Evolutionary conservation across 2,113 vertebrate genomes (phyloP).

Genomic region (Perca flavescens): DNA sequence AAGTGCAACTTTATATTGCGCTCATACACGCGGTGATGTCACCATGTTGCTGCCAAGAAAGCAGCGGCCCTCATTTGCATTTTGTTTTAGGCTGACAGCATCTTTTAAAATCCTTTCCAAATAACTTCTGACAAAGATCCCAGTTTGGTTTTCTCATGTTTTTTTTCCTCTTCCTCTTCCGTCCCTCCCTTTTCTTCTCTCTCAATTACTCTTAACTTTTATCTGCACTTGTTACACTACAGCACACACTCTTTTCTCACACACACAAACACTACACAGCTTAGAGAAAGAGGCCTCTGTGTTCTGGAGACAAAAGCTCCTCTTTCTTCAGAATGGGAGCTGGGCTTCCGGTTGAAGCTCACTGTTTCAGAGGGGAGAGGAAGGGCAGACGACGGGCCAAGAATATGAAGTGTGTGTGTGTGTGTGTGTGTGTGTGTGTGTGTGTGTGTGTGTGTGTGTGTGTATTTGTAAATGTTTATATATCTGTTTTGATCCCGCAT

Average conservation of each 20-base stretch:
- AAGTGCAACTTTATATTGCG: slow-evolving; percentile 67
- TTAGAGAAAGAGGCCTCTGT: slow-evolving; percentile 87
- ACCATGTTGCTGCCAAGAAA: slow-evolving; percentile 55
- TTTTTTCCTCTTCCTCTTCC: slow-evolving; percentile 39
- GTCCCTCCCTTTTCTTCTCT: slow-evolving; percentile 52
- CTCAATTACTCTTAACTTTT: slow-evolving; percentile 74
- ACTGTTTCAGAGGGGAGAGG: slow-evolving; percentile 87
- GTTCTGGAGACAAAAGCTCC: slow-evolving; percentile 88
- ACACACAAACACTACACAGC: slow-evolving; percentile 60
- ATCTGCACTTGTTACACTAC: slow-evolving; percentile 72
- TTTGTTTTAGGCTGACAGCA: slow-evolving; percentile 50
- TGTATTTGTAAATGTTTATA: slow-evolving; percentile 33
- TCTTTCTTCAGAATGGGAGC: slow-evolving; percentile 86
- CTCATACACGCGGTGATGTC: slow-evolving; percentile 73
- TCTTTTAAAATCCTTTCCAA: slow-evolving; percentile 61
- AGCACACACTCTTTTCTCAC: slow-evolving; percentile 49
- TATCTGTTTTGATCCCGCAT: slow-evolving; percentile 22
- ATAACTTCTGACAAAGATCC: slow-evolving; percentile 40
- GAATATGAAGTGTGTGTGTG: slow-evolving; percentile 80
- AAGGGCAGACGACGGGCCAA: slow-evolving; percentile 83
- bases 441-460: slow-evolving; percentile 7
- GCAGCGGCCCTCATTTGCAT: slow-evolving; percentile 61
- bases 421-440: slow-evolving; percentile 54
- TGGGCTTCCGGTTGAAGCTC: slow-evolving; percentile 90
- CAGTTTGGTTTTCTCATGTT: slow-evolving; percentile 62